phyloP scores from a whole-genome alignment of 2,113 vertebrate species.

The Zootoca vivipara region DNA sequence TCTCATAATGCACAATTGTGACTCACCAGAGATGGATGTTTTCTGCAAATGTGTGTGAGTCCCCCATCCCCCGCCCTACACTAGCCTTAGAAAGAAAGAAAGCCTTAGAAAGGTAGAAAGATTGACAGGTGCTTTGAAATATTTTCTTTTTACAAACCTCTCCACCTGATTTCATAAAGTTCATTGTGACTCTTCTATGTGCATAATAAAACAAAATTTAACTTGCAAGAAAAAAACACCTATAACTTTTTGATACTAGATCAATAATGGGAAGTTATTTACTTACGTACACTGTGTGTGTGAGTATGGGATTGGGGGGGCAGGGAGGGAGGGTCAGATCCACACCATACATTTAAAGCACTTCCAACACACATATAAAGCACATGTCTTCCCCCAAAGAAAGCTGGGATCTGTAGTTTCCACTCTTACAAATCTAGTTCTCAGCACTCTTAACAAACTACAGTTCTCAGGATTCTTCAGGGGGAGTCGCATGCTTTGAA shows the following conservation, averaged over 20 bases:
- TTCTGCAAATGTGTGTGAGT: background rate
- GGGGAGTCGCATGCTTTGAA: no score
- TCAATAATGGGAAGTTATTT: background rate
- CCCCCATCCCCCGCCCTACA: background rate
- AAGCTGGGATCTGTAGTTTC: no score
- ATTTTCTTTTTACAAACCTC: background rate
- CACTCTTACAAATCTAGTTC: no score
- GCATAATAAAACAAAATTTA: background rate
- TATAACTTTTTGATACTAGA: background rate
- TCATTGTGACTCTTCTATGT: background rate
- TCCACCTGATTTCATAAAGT: background rate
- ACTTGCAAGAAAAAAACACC: background rate
- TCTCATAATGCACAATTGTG: background rate
- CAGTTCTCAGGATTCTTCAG: no score
- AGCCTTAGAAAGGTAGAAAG: background rate
- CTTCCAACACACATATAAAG: no score
- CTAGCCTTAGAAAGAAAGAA: background rate
- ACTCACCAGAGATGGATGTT: constrained; percentile 18
- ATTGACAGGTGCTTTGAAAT: background rate
- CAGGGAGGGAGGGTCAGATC: no score
- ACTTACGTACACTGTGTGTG: no score
- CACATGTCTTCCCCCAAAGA: no score
- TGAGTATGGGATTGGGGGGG: no score
- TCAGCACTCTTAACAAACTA: no score
- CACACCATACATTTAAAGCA: no score